Conservation (phyloP, 2,888 invertebrate genomes). For the Ashinkailepas kermadecensis region DNA sequence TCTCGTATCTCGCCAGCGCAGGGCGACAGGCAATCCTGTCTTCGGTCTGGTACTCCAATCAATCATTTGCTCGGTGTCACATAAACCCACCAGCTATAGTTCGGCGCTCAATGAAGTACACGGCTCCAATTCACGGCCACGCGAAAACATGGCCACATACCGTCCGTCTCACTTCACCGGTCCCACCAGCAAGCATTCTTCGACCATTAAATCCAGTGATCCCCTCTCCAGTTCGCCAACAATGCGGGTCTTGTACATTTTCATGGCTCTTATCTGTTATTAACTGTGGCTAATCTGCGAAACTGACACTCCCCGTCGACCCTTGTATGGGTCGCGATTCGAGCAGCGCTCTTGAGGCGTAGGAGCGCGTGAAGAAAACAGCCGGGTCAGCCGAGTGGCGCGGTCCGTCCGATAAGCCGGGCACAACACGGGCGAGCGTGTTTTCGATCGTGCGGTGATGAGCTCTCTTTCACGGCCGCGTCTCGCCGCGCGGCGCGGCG, state of each 20-base stretch:
- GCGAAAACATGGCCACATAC: background rate
- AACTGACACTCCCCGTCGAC: background rate
- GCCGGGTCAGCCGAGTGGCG: background rate
- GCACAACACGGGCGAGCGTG: background rate
- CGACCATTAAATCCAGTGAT: conserved; percentile 8
- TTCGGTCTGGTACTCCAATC: too few species aligned
- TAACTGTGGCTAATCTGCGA: conserved; percentile 20
- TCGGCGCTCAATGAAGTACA: background rate
- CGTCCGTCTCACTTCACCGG: background rate
- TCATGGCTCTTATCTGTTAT: conserved; percentile 18
- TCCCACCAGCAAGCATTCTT: background rate
- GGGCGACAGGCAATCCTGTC: too few species aligned
- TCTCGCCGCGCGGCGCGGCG: background rate
- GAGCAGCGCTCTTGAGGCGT: background rate
- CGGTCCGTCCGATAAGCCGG: background rate
- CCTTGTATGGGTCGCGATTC: background rate
- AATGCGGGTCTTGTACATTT: conserved; percentile 5
- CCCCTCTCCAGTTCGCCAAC: background rate
- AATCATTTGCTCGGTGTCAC: background rate
- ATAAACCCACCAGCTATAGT: background rate
- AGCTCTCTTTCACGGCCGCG: conserved; percentile 13
- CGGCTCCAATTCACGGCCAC: background rate
- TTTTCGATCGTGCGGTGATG: background rate
- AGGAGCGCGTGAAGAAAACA: conserved; percentile 12
- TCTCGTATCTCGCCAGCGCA: too few species aligned